These are phyloP conservation scores for Lycaon pictus DNA, from an alignment of 2,113 vertebrate species.

Conservation along the genomic window DNA sequence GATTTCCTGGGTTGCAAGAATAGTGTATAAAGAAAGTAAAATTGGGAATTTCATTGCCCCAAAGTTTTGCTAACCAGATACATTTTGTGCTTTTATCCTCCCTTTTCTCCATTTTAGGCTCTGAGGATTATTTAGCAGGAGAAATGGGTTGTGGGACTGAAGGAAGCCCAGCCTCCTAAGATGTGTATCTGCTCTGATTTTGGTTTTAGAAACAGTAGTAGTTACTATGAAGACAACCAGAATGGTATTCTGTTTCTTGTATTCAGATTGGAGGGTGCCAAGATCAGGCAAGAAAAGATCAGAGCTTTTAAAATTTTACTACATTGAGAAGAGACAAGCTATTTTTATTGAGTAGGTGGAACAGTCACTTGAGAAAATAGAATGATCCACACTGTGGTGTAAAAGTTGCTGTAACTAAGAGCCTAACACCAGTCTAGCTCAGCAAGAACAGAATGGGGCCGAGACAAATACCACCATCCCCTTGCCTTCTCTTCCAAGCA, in stretches of 20 bases:
- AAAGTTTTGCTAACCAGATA: background rate
- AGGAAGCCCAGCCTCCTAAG: background rate
- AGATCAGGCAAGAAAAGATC: slow-evolving; percentile 1
- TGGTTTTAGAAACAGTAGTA: background rate
- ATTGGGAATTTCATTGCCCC: background rate
- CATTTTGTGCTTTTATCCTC: background rate
- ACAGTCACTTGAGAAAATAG: slow-evolving; percentile 15
- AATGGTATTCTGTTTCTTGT: background rate
- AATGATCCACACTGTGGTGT: background rate
- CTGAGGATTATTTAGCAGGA: background rate
- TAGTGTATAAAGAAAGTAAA: background rate
- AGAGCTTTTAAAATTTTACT: slow-evolving; percentile 9
- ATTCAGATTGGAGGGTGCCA: background rate
- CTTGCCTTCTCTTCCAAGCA: background rate
- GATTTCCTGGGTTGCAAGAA: background rate
- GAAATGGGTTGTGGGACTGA: background rate
- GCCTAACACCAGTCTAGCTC: background rate
- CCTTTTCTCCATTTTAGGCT: background rate
- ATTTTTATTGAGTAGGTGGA: slow-evolving; percentile 43
- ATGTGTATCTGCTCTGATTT: background rate
- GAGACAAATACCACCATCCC: background rate
- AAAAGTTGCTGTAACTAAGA: background rate
- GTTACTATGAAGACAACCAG: background rate
- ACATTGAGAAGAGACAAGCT: slow-evolving; percentile 35
- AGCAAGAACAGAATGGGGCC: background rate